Conservation (phyloP, 1,140 invertebrate species). For the Formica selysi region DNA sequence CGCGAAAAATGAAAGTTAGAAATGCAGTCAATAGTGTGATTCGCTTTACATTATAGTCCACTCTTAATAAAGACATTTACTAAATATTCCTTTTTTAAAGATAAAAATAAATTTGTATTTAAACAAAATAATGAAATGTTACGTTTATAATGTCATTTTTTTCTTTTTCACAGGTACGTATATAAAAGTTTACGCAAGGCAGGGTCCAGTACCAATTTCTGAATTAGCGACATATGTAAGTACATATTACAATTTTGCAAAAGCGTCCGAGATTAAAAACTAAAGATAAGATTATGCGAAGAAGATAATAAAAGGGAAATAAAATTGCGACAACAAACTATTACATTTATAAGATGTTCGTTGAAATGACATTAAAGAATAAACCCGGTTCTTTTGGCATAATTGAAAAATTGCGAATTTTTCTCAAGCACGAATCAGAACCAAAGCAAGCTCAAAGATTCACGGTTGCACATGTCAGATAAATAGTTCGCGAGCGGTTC, state of each 20-base stretch:
- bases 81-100: too few relatives aligned
- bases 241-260: conserved; percentile 2
- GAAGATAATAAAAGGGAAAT: not conserved
- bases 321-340: not conserved
- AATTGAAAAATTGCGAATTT: conserved; percentile 22
- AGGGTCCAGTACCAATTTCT: not conserved
- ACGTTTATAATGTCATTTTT: not conserved
- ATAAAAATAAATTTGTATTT: not conserved
- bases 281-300: not conserved
- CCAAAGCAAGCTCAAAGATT: conserved; percentile 21
- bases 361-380: not conserved
- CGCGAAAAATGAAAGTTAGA: too few relatives aligned
- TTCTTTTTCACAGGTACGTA: conserved; percentile 26
- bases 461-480: not conserved
- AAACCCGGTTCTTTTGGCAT: conserved; percentile 1
- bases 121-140: not conserved
- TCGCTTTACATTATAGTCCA: too few relatives aligned
- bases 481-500: conserved; percentile 36
- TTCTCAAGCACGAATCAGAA: not conserved
- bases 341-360: not conserved
- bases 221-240: not conserved
- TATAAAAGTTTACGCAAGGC: not conserved
- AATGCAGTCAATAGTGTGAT: too few relatives aligned
- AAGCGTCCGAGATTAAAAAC: not conserved
- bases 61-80: too few relatives aligned